Conservation (phyloP, 2,888 invertebrate genomes). For the Callimorpha dominula region DNA sequence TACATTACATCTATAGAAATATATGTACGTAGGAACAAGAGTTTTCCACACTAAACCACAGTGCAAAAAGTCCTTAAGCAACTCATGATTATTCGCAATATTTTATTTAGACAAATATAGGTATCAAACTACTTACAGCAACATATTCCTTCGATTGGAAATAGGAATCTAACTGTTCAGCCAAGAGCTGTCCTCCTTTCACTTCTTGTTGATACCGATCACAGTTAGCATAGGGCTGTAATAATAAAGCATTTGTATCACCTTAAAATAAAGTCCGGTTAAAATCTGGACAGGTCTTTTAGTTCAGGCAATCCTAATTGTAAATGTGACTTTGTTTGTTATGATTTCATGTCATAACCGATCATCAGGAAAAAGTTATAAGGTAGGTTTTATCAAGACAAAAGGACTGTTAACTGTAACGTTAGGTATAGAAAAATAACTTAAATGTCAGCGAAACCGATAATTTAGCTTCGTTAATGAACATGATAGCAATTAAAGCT, state of each 20-base stretch:
- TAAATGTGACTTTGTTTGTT: no score
- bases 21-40: no score
- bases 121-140: slow-evolving; percentile 53
- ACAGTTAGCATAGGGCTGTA: slow-evolving; percentile 82
- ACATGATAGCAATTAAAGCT: no score
- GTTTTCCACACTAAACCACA: no score
- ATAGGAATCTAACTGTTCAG: slow-evolving; percentile 61
- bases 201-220: slow-evolving; percentile 78
- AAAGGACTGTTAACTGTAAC: no score
- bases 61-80: background rate
- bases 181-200: slow-evolving; percentile 58
- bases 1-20: no score
- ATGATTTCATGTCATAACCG: no score
- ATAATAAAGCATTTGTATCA: background rate
- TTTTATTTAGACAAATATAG: background rate
- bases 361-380: no score
- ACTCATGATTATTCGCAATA: background rate
- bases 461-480: no score
- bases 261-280: background rate
- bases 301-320: background rate
- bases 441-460: no score
- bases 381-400: no score
- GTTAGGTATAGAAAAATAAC: no score
- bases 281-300: background rate
- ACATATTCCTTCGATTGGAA: slow-evolving; percentile 58